Base-by-base conservation (phyloP, 2,888 invertebrate species). In the Anagyrus pseudococci region DNA sequence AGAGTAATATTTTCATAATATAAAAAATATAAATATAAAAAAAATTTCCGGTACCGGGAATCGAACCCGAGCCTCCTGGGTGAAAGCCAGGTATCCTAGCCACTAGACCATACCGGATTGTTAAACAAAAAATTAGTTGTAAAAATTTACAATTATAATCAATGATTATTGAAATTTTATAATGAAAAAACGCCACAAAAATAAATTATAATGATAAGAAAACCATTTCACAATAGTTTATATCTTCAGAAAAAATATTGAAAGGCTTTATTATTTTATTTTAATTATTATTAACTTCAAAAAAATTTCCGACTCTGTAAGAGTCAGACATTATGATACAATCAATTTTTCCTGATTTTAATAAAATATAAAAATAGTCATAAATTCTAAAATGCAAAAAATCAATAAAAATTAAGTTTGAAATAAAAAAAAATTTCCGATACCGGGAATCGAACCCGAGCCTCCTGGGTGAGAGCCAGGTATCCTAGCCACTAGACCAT, bases 71-170 rank as follows among this genome's bases (percentile, higher is more conserved):
- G 84, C 84, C 84, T 84, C 83, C 84, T 84, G 84, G 84, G 83
- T 85, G 84, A 85, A 81, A 85, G 79, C 85, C 84, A 84, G 84
- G 83, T 84, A 84, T 85, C 84, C 85, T 85, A 85, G 83, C 85
- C 85, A 85, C 84, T 85, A 85, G 85, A 85, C 84, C 84, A 85
- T 85, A 85, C 83, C 83, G 84, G 84, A 84, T n/a, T n/a, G n/a
- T n/a, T n/a, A n/a, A n/a, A n/a, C n/a, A n/a, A n/a, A n/a, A n/a
- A n/a, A n/a, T n/a, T n/a, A n/a, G n/a, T n/a, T n/a, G n/a, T n/a
- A n/a, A n/a, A n/a, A n/a, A n/a, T n/a, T n/a, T n/a, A n/a, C n/a
- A n/a, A n/a, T n/a, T n/a, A n/a, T n/a, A n/a, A n/a, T n/a, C n/a
- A n/a, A n/a, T n/a, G n/a, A n/a, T n/a, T n/a, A n/a, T n/a, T n/a